Evolutionary conservation across 2,797 vertebrate species (phyloP), one percentile per base, ranked within the genome.

Genomic region (Sciurus vulgaris): DNA sequence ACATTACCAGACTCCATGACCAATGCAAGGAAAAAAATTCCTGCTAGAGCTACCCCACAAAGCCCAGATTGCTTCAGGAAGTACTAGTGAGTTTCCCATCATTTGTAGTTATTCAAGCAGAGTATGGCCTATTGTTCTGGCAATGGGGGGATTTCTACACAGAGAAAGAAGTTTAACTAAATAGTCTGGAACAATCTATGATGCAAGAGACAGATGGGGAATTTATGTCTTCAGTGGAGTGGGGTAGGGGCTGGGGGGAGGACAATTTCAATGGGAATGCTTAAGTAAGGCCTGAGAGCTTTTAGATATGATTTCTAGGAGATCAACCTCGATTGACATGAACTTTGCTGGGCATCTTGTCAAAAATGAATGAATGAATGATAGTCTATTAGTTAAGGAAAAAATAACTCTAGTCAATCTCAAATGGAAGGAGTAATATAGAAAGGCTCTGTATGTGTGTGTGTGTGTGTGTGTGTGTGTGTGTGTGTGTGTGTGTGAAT

Each of bases 291-390:
- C 24, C 9, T 33, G 33, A 61, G 74, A 83, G 18, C 38, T 35
- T 81, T 81, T 73, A 91, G 47, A 22, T 74, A 12, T 72, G 38
- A 70, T 86, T 83, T 74, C 70, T 38, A 77, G 65, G 24, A 22
- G 35, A 63, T 74, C 54, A 78, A 2, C 6, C 20, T n/a, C 85
- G 47, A 76, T 89, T 35, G 38, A 17, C 3, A 59, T 65, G 24
- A 51, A 30, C 4, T 86, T 73, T 77, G 47, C 17, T 91, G 63
- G 22, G 10, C 24, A 38, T 82, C 18, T 85, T 74, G 56, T 91
- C 7, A 89, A 91, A 93, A 74, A 83, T 26, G 12, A 81, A 51
- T 83, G 65, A 86, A 67, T 94, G 33, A 51, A 51, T 94, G 73
- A 14, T 87, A 38, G 8, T 30, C 11, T 82, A 3, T 84, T 47